Conservation (phyloP, 2,888 invertebrate genomes). For the Biston stratarius region DNA sequence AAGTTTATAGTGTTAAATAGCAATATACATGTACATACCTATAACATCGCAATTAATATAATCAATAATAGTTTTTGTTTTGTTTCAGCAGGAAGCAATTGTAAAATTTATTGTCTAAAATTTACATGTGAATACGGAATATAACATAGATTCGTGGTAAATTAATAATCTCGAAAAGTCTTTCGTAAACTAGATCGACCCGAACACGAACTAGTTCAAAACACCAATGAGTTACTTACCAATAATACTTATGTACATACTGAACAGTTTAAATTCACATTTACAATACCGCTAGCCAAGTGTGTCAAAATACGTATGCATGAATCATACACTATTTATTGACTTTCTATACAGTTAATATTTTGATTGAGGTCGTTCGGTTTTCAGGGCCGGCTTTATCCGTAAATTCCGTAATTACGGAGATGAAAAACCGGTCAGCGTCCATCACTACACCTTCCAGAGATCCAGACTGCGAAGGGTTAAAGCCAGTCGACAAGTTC, state of each 20-base stretch:
- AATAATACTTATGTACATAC: not conserved
- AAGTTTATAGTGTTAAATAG: too few relatives aligned
- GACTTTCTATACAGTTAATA: slow-evolving; percentile 35
- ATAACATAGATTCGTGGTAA: too few relatives aligned
- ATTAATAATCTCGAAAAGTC: not conserved
- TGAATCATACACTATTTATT: slow-evolving; percentile 36
- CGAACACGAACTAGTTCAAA: slow-evolving; percentile 6
- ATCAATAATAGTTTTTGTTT: too few relatives aligned
- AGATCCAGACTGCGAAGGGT: slow-evolving; percentile 59
- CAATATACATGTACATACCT: too few relatives aligned
- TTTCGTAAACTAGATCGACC: slow-evolving; percentile 1
- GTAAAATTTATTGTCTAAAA: too few relatives aligned
- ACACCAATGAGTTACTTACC: not conserved
- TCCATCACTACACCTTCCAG: slow-evolving; percentile 49
- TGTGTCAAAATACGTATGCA: slow-evolving; percentile 34
- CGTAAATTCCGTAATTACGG: slow-evolving; percentile 33
- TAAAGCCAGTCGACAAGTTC: slow-evolving; percentile 67
- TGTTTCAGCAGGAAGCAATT: too few relatives aligned
- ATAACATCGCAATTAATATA: too few relatives aligned
- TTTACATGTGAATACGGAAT: too few relatives aligned
- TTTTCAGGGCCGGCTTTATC: slow-evolving; percentile 10
- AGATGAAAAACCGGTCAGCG: slow-evolving; percentile 43
- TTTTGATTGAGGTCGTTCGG: slow-evolving; percentile 20
- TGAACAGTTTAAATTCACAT: slow-evolving; percentile 22
- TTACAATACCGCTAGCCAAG: slow-evolving; percentile 21